phyloP scores from a whole-genome alignment of 2,113 vertebrate species.

The Vimba vimba region DNA sequence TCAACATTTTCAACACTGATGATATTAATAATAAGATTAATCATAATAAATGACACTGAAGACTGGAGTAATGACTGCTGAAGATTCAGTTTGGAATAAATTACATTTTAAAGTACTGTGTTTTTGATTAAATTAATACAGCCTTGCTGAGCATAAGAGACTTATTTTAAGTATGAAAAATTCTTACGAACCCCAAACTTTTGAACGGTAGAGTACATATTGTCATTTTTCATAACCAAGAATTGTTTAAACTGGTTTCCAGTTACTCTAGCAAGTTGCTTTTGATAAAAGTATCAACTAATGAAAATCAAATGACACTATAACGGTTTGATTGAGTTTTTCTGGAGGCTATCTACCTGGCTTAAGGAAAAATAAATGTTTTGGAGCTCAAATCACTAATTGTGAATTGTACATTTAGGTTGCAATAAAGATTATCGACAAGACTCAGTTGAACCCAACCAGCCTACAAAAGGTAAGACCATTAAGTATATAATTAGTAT shows the following conservation, averaged over 20 bases:
- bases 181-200: no score
- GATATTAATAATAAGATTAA: neutral
- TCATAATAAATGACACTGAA: neutral
- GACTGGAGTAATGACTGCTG: neutral
- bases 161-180: no score
- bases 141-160: no score
- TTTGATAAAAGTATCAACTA: neutral
- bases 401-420: slow-evolving; percentile 65
- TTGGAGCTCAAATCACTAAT: neutral
- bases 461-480: slow-evolving; percentile 79
- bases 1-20: neutral
- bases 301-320: neutral
- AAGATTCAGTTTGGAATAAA: neutral
- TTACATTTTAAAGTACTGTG: neutral
- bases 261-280: neutral
- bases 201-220: neutral
- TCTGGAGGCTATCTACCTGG: neutral
- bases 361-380: neutral
- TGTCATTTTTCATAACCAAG: neutral
- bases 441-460: slow-evolving; percentile 82
- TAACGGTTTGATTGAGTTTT: neutral
- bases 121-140: neutral
- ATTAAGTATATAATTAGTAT: neutral
- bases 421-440: slow-evolving; percentile 83
- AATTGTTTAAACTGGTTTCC: neutral